Conservation (phyloP, 1,140 invertebrate species). For the Penaeus vannamei region DNA sequence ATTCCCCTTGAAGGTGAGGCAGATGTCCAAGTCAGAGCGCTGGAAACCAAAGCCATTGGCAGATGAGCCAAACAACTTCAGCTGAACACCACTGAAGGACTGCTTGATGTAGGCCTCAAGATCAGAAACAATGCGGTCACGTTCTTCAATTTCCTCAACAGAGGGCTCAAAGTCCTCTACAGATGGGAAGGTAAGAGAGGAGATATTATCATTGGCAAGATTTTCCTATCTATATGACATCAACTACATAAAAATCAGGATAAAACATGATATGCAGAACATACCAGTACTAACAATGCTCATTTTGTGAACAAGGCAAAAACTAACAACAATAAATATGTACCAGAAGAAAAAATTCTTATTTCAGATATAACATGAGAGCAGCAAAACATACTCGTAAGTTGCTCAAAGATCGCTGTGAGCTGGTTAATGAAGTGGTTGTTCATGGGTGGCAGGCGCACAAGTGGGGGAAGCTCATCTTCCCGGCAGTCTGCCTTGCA, state of each 20-base stretch:
- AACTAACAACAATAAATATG: not conserved
- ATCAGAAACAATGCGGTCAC: constrained; percentile 71
- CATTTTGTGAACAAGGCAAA: not conserved
- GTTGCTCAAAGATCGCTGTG: constrained; percentile 66
- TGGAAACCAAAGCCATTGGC: constrained; percentile 78
- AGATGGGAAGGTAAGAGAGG: constrained; percentile 46
- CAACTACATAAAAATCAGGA: not conserved
- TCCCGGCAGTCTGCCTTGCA: constrained; percentile 75
- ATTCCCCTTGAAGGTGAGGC: constrained; percentile 75
- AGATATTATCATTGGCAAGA: not conserved
- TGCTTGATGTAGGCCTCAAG: constrained; percentile 71
- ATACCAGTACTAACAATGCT: not conserved
- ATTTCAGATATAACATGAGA: not conserved
- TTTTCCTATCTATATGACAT: constrained; percentile 7
- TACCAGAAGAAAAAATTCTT: not conserved
- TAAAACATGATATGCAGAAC: too few species aligned
- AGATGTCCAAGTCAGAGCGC: constrained; percentile 78
- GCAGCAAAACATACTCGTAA: constrained; percentile 47
- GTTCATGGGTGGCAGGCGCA: constrained; percentile 71
- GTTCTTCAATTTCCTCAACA: constrained; percentile 70
- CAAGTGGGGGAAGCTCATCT: constrained; percentile 73
- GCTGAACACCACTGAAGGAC: constrained; percentile 71
- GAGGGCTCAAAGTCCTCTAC: constrained; percentile 71
- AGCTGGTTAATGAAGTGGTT: constrained; percentile 67
- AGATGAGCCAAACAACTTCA: constrained; percentile 78